Base-by-base conservation (phyloP, 2,888 invertebrate species). In the Criorhina ranunculi region DNA sequence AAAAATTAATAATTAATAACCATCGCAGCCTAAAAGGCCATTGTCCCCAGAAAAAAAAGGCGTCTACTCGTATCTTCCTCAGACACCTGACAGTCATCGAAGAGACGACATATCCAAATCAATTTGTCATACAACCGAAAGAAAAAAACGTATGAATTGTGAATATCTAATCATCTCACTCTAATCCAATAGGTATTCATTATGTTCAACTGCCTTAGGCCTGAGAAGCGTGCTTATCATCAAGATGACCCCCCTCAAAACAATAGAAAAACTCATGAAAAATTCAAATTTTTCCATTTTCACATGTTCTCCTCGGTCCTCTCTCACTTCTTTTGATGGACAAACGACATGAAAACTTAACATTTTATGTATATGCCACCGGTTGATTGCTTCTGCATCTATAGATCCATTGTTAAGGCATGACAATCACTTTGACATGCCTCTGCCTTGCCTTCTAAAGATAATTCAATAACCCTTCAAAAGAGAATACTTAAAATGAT, bases 91-190 rank as follows among this genome's bases (percentile, higher is more conserved):
- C 24, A 1, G n/a, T 49, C 37, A 24, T n/a, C 46, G 37, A 3
- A 24, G 7, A 15, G 31, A 40, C 40, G 5, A 1, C 1, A 35
- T 46, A 19, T 49, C 17, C 24, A 67, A 67, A 67, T 40, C 29
- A 37, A 51, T 66, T 66, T 66, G 37, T 37, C 51, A 66, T 46
- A 62, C 46, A 60, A 60, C 42, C 15, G 12, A 2, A 49, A 49
- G 49, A 11, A 37, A 66, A 51, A 51, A 35, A 31, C n/a, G n/a
- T 53, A 67, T 40, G 66, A 67, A 67, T 53, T 53, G 66, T 53
- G 66, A 67, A 67, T 67, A 67, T 51, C 51, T 40, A 67, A 67
- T 53, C 66, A 40, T 33, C 7, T 57, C 33, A 17, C 8, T 57
- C 55, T 35, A 17, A 57, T 55, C 57, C 66, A 29, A 64, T 9